Conservation (phyloP, 2,797 vertebrate species). For the Poeciliopsis gracilis region DNA sequence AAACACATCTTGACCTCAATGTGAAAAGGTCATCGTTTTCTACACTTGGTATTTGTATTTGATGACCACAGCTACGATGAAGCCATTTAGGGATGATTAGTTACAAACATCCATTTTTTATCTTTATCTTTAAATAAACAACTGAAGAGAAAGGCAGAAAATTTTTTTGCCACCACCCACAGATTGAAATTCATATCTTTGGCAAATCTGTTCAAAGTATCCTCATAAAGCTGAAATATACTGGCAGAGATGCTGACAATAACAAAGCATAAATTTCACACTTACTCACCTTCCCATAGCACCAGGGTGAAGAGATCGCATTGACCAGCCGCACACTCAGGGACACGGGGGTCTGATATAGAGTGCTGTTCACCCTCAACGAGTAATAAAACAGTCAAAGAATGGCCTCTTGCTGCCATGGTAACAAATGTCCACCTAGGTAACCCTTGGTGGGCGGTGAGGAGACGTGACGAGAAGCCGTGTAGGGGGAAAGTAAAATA, state of each 20-base stretch:
- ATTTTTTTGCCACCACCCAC: neutral
- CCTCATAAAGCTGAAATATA: slow-evolving; percentile 10
- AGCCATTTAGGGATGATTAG: neutral
- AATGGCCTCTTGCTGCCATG: slow-evolving; percentile 57
- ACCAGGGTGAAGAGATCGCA: slow-evolving; percentile 41
- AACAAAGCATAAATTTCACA: slow-evolving; percentile 51
- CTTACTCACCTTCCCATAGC: slow-evolving; percentile 14
- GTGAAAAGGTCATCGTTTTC: neutral
- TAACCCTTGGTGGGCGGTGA: slow-evolving; percentile 20
- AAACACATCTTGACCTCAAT: neutral
- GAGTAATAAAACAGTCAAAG: slow-evolving; percentile 61
- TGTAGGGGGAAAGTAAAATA: slow-evolving; percentile 53
- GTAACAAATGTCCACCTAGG: slow-evolving; percentile 63
- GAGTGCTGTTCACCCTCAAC: slow-evolving; percentile 48
- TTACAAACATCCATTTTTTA: neutral
- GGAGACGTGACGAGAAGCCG: slow-evolving; percentile 39
- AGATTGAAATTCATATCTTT: neutral
- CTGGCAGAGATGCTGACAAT: slow-evolving; percentile 1
- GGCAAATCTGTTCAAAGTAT: slow-evolving; percentile 26
- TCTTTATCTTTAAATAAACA: neutral
- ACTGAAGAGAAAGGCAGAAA: neutral
- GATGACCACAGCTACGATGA: too few relatives aligned
- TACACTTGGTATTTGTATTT: too few relatives aligned
- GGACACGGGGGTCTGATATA: slow-evolving; percentile 64
- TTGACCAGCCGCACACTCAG: slow-evolving; percentile 53